These are phyloP conservation scores for Pygmarrhopalites habei DNA, from an alignment of 1,140 invertebrate genomes.

Conservation along the genomic window DNA sequence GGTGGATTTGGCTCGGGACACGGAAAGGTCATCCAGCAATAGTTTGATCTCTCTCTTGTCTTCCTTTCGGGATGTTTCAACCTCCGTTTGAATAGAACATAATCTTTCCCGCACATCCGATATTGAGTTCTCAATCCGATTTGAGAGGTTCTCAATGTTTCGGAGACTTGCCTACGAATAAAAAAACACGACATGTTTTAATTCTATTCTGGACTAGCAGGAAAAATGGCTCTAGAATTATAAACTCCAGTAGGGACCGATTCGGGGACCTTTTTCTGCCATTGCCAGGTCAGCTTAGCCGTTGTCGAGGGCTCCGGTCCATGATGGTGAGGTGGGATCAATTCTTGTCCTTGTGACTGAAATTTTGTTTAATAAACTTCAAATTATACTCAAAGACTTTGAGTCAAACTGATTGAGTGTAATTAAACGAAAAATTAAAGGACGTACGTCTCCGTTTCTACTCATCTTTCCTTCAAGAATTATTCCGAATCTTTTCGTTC, in stretches of 20 bases:
- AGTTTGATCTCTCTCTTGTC: slow-evolving; percentile 14
- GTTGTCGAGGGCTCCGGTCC: too few relatives aligned
- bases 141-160: too few relatives aligned
- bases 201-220: too few relatives aligned
- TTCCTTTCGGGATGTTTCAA: slow-evolving; percentile 3
- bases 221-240: too few relatives aligned
- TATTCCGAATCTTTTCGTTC: too few relatives aligned
- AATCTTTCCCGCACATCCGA: background rate
- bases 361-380: background rate
- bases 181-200: too few relatives aligned
- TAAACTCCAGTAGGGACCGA: too few relatives aligned
- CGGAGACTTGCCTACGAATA: background rate
- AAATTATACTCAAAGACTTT: too few relatives aligned
- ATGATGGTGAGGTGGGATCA: background rate
- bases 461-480: slow-evolving; percentile 1
- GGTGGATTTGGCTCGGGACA: background rate
- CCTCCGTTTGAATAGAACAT: background rate
- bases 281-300: slow-evolving; percentile 8
- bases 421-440: too few relatives aligned
- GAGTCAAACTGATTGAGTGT: too few relatives aligned
- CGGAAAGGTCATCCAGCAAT: background rate
- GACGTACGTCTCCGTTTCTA: slow-evolving; percentile 13
- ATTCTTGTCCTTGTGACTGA: slow-evolving; percentile 2
- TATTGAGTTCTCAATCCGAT: background rate
- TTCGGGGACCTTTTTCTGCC: too few relatives aligned